Evolutionary conservation across 2,888 invertebrate genomes (phyloP), one percentile per base, ranked within the genome.

Genomic region (Drosophila algonquin): DNA sequence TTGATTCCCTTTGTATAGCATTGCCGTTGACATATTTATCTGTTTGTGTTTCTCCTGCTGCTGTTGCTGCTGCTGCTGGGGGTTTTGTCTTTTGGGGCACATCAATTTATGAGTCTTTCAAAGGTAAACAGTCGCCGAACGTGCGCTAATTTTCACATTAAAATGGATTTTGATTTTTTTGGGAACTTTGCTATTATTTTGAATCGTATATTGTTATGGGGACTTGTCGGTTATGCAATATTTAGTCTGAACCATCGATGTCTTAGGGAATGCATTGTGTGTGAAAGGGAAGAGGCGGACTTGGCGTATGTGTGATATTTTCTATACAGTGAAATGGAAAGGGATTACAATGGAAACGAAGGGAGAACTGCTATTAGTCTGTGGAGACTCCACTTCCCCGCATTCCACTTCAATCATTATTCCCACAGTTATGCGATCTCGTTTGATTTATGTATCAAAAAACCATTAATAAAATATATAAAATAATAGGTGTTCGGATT

Each of bases 21-120:
- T 71, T 63, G 63, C 72, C 72, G 79, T 79, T 86, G 86, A 79
- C 86, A 80, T 75, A 82, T 82, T 85, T 78, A 76, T 78, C 80
- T 75, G 58, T 54, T 60, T 74, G 63, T 57, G 63, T 55, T 56
- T 69, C 69, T 48, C 52, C 16, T 55, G 16, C 32, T 51, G 51
- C 30, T 51, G 51, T 9, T 51, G 46, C 12, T 51, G 44, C 59
- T 63, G 53, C 57, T 35, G 12, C 35, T 14, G 50, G 73, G 60
- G 55, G 64, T 35, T 35, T 60, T 63, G 75, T 56, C 59, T 64
- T 73, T 55, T 45, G 50, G 73, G 55, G 63, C 65, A 59, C 80
- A 76, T 81, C 73, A 75, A 75, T 79, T 83, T 83, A 79, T 79
- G 77, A 69, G 60, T 68, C 75, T 81, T 70, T 70, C 73, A 70